These are phyloP conservation scores for Argyresthia goedartella DNA, from an alignment of 2,888 invertebrate genomes.

Conservation along the genomic window DNA sequence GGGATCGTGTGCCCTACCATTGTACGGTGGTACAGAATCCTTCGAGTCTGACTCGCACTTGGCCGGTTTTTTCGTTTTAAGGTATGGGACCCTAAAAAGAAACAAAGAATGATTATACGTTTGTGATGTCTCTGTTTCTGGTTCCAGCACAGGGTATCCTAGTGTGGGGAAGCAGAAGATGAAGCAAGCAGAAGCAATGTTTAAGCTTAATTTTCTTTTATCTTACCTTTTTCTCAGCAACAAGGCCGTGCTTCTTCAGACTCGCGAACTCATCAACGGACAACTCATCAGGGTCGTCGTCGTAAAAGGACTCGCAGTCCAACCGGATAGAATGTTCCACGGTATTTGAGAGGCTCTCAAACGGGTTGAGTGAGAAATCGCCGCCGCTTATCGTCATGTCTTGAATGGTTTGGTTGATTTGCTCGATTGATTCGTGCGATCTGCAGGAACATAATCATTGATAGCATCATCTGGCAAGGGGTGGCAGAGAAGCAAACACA, in stretches of 20 bases:
- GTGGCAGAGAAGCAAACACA: neutral
- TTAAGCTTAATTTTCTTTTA: no score
- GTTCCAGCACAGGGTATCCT: no score
- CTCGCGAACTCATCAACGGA: conserved; percentile 61
- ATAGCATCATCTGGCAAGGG: no score
- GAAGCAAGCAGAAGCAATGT: no score
- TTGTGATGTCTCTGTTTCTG: no score
- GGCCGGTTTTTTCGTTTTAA: no score
- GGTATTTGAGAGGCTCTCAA: conserved; percentile 37
- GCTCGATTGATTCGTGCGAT: conserved; percentile 53
- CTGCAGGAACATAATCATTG: conserved; percentile 21
- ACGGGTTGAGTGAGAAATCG: conserved; percentile 56
- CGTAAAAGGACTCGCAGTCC: conserved; percentile 51
- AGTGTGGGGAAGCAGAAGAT: no score
- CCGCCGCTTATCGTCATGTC: conserved; percentile 63
- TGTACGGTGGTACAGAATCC: no score
- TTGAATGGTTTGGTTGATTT: conserved; percentile 63
- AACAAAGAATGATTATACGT: no score
- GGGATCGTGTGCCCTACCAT: no score
- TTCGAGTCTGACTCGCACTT: no score
- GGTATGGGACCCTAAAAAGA: no score
- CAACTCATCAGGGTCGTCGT: conserved; percentile 48
- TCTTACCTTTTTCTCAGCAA: conserved; percentile 42
- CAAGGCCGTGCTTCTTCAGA: conserved; percentile 56
- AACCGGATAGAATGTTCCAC: conserved; percentile 52